A percentile compares a stretch with the other conserved stretches of the same genome.
phyloP scores from a whole-genome alignment of 1,140 invertebrate genomes.

The Globodera rostochiensis region DNA sequence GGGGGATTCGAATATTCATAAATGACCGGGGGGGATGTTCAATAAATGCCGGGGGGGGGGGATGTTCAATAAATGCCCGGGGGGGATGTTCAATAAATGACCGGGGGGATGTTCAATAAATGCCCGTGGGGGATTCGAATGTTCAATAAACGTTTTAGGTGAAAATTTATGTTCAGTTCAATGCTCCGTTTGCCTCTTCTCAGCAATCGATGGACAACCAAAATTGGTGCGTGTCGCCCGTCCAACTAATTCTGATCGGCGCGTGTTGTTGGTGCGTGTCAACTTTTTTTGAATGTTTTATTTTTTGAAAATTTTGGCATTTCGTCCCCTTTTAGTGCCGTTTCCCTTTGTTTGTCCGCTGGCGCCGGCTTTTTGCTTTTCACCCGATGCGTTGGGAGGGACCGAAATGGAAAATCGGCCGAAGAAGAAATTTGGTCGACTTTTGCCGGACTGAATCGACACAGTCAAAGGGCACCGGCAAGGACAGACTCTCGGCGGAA shows the following conservation, averaged over 20 bases:
- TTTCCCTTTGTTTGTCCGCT: background rate
- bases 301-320: background rate
- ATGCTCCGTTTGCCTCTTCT: background rate
- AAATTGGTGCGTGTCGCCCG: conserved; percentile 6
- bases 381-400: background rate
- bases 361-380: conserved; percentile 13
- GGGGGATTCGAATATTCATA: too few relatives aligned
- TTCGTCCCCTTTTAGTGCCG: background rate
- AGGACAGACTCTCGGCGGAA: background rate
- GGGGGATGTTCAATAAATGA: too few relatives aligned
- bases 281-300: background rate
- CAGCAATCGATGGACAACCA: background rate
- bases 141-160: background rate
- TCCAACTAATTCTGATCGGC: background rate
- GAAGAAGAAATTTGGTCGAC: background rate
- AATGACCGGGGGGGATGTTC: too few relatives aligned
- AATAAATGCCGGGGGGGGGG: too few relatives aligned
- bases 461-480: background rate
- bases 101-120: too few relatives aligned
- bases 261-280: background rate
- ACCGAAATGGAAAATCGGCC: background rate
- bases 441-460: background rate
- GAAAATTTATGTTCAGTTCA: background rate
- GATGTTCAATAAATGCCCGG: too few relatives aligned
- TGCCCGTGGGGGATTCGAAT: too few relatives aligned